Evolutionary conservation across 2,113 vertebrate species (phyloP).

Genomic region (Phylloscopus trochiloides): DNA sequence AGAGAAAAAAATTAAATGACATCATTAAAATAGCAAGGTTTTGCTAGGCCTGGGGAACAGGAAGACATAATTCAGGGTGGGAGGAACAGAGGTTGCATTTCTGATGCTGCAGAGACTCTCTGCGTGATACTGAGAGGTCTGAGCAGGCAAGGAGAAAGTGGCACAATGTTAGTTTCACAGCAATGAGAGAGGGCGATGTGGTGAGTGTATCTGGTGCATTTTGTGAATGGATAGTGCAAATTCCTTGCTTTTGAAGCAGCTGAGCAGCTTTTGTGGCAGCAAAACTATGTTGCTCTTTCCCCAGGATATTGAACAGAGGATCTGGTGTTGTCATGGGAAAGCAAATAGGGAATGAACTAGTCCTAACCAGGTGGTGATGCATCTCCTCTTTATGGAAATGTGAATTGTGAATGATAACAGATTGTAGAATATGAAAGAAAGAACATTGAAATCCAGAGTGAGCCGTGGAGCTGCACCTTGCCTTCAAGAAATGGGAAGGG

Average conservation of each 20-base stretch:
- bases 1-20: neutral
- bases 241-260: neutral
- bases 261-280: neutral
- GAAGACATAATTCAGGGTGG: neutral
- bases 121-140: neutral
- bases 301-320: neutral
- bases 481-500: neutral
- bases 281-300: neutral
- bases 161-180: neutral
- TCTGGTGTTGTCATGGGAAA: neutral
- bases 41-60: neutral
- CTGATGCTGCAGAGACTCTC: neutral
- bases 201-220: fast-evolving
- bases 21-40: neutral
- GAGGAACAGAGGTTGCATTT: neutral
- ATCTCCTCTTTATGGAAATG: neutral
- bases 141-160: neutral
- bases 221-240: neutral
- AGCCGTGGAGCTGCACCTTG: neutral
- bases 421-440: neutral
- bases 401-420: neutral
- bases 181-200: too few relatives aligned
- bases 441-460: neutral
- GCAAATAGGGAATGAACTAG: neutral
- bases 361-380: neutral